Evolutionary conservation across 2,888 invertebrate genomes (phyloP), one percentile per base, ranked within the genome.

Genomic region (Nymphalis c-album): DNA sequence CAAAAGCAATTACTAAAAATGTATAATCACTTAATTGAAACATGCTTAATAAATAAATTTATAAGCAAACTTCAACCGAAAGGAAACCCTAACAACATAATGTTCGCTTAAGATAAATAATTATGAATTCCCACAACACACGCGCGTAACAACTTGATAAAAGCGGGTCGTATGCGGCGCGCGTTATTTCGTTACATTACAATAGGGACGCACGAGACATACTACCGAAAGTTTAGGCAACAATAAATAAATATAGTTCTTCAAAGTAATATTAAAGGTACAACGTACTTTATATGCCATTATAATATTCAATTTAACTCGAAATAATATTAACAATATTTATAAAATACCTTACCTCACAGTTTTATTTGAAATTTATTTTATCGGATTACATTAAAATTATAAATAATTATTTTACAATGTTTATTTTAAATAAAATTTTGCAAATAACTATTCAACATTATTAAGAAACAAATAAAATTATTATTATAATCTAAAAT

Each of bases 121-220:
- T 87, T 86, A 83, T 82, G 80, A 83, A 86, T 84, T 82, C 83
- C 78, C 80, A 73, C 77, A 80, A 85, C 82, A 82, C 77, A 74
- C 75, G 76, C 76, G 71, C 74, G 78, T 76, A 78, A 79, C 82
- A 80, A 78, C 76, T 83, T 84, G 85, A 81, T 85, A 84, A 85
- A 85, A 83, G 79, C 83, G 74, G 74, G 78, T 79, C 77, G 86
- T 86, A 87, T 88, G 87, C 88, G 77, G 80, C 75, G 78, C 86
- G 85, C 87, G 89, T 86, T 81, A 82, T 78, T 80, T 78, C 80
- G 82, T 81, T 82, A 81, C 84, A 81, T 81, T 82, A 82, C 81
- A 81, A 78, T 78, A 74, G 78, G 74, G 75, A 76, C 75, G 73
- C 75, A 74, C 73, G 75, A 71, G 74, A 73, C 60, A 69, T 66